phyloP scores from a whole-genome alignment of 2,113 vertebrate species.

The Nicator chloris region DNA sequence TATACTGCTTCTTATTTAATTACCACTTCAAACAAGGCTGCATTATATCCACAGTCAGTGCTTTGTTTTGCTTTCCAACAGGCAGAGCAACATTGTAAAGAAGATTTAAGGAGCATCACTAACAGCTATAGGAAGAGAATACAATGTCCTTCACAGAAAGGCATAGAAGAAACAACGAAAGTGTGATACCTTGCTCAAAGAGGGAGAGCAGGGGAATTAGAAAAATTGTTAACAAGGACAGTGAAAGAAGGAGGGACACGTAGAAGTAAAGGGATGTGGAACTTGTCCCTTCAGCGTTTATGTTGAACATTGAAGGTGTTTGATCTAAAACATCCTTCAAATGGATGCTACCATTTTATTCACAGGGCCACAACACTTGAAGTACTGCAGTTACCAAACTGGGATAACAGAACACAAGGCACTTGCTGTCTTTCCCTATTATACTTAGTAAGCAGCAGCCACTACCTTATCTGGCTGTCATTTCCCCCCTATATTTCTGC shows the following conservation, averaged over 20 bases:
- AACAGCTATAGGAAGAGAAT: background rate
- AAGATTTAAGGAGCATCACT: background rate
- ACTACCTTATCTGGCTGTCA: background rate
- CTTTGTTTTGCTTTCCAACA: background rate
- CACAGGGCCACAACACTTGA: background rate
- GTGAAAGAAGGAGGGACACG: background rate
- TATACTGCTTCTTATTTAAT: conserved; percentile 12
- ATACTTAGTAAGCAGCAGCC: background rate
- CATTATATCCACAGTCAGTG: background rate
- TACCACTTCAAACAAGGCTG: conserved; percentile 5
- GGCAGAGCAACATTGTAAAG: background rate
- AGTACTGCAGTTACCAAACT: background rate
- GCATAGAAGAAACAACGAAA: background rate
- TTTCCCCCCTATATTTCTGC: background rate
- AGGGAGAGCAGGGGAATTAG: background rate
- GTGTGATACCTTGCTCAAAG: background rate
- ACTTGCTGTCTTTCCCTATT: background rate
- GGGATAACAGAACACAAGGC: background rate
- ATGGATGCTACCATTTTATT: background rate
- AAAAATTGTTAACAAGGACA: background rate
- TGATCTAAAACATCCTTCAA: background rate
- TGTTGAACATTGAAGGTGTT: background rate
- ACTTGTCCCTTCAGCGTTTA: background rate
- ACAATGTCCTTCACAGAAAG: background rate
- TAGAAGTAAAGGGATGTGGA: background rate